Evolutionary conservation across 2,113 vertebrate species (phyloP).

Genomic region (Ammodytes marinus): DNA sequence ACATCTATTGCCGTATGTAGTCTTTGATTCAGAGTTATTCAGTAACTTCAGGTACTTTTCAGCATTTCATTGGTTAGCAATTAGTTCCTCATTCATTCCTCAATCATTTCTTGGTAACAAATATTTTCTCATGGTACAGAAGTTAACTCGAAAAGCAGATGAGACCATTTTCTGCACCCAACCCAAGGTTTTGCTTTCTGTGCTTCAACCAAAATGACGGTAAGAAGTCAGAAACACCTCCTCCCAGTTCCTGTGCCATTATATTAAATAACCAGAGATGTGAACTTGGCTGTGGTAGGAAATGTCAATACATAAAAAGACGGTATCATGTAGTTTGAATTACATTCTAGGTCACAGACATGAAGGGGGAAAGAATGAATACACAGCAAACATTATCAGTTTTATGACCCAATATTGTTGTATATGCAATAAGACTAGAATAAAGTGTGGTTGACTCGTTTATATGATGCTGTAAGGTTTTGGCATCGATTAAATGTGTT

Average conservation of each 20-base stretch:
- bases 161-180: not conserved
- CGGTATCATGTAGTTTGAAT: not conserved
- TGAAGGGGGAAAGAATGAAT: not conserved
- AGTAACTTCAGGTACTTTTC: constrained; percentile 14
- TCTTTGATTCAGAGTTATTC: not conserved
- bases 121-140: not conserved
- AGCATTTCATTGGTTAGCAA: not conserved
- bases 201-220: not conserved
- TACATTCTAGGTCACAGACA: not conserved
- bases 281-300: not conserved
- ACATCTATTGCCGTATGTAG: not conserved
- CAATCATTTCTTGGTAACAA: not conserved
- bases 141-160: not conserved
- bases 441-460: not conserved
- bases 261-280: not conserved
- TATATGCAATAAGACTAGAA: not conserved
- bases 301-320: not conserved
- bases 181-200: not conserved
- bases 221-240: constrained; percentile 22
- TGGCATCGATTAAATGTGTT: not conserved
- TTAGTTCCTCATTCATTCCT: not conserved
- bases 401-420: not conserved
- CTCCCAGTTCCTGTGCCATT: constrained; percentile 17
- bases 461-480: not conserved
- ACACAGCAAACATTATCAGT: not conserved